Conservation (phyloP, 1,140 invertebrate genomes). For the Papilio glaucus region DNA sequence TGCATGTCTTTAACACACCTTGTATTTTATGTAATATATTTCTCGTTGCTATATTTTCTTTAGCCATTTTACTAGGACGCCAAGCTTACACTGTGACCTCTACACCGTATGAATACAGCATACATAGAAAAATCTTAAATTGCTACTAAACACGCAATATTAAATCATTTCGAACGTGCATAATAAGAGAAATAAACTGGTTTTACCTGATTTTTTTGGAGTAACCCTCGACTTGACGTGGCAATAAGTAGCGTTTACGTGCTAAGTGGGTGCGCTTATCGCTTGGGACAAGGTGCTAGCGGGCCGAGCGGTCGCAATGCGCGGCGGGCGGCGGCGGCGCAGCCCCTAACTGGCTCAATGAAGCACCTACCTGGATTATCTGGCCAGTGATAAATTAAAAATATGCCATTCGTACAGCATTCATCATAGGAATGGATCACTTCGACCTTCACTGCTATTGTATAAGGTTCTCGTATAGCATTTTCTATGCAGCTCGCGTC, state of each 20-base stretch:
- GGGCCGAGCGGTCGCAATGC: slow-evolving; percentile 46
- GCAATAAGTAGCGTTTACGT: slow-evolving; percentile 28
- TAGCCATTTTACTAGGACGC: too few relatives aligned
- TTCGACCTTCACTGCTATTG: slow-evolving; percentile 52
- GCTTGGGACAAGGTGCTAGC: slow-evolving; percentile 42
- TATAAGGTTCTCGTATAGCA: slow-evolving; percentile 55
- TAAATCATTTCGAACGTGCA: not conserved
- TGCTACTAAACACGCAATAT: not conserved
- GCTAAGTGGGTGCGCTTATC: slow-evolving; percentile 39
- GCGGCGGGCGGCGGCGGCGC: slow-evolving; percentile 59
- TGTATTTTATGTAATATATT: too few relatives aligned
- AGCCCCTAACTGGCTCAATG: slow-evolving; percentile 68
- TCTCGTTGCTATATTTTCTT: too few relatives aligned
- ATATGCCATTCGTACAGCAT: slow-evolving; percentile 74
- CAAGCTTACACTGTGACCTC: too few relatives aligned
- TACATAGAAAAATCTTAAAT: not conserved
- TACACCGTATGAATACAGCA: too few relatives aligned
- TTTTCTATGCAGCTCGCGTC: slow-evolving; percentile 48
- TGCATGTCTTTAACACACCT: too few relatives aligned
- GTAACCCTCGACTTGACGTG: slow-evolving; percentile 20
- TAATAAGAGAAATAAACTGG: not conserved
- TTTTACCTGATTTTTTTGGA: slow-evolving; percentile 26
- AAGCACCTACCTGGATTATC: slow-evolving; percentile 77
- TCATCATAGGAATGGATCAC: slow-evolving; percentile 76
- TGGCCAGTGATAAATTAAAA: slow-evolving; percentile 80